Evolutionary conservation across 2,888 invertebrate species (phyloP).

Genomic region (Panopea generosa): DNA sequence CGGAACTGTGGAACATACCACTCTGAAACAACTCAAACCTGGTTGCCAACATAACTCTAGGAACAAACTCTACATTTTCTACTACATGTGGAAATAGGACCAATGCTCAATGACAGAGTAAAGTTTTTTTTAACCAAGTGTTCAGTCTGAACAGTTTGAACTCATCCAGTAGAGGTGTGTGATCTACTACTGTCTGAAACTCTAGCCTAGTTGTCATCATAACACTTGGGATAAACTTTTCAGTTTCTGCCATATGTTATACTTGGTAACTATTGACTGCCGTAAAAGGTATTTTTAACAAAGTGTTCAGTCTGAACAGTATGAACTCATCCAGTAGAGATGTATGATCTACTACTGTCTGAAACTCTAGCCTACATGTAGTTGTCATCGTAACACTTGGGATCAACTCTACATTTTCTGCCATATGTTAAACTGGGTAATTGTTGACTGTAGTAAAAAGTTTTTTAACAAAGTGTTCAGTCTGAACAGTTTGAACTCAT

Average conservation of each 20-base stretch:
- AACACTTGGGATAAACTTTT: conserved; percentile 11
- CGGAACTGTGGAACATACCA: not conserved
- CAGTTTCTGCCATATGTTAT: too few relatives aligned
- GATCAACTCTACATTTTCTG: too few relatives aligned
- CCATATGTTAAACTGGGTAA: too few relatives aligned
- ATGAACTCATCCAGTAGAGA: conserved; percentile 20
- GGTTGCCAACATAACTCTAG: conserved; percentile 29
- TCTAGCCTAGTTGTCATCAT: conserved; percentile 46
- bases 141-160: conserved; percentile 19
- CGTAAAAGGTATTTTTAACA: too few relatives aligned
- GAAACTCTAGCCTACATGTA: conserved; percentile 50
- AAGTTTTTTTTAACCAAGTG: not conserved
- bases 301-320: not conserved
- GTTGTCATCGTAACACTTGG: conserved; percentile 37
- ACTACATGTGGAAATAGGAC: too few relatives aligned
- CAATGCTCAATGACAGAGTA: too few relatives aligned
- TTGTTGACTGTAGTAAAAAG: too few relatives aligned
- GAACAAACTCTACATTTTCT: not conserved
- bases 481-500: conserved; percentile 1
- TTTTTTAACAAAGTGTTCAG: conserved; percentile 8
- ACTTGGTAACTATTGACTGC: too few relatives aligned
- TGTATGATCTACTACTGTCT: conserved; percentile 11
- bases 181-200: conserved; percentile 26
- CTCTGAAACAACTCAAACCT: conserved; percentile 47
- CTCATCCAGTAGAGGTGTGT: conserved; percentile 1